Percentiles rank a stretch among this genome's conserved stretches.
phyloP scores from a whole-genome alignment of 2,888 invertebrate genomes.

The Cinara cedri region DNA sequence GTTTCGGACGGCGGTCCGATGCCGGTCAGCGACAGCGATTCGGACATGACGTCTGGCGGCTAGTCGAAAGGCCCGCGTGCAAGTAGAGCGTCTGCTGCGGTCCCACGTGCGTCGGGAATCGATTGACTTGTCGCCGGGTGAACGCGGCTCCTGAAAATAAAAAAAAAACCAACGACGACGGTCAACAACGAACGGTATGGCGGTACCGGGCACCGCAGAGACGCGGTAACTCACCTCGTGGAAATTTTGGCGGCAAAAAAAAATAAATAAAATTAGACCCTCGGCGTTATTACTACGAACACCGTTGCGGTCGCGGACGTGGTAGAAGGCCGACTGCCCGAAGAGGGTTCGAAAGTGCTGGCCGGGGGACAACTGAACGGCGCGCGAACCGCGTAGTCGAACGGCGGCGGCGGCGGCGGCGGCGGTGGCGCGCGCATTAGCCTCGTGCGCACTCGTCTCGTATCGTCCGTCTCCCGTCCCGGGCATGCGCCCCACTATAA shows the following conservation, averaged over 20 bases:
- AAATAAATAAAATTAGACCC: too few relatives aligned
- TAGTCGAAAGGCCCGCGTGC: not conserved
- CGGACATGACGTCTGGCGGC: conserved; percentile 2
- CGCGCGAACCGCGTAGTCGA: conserved; percentile 6
- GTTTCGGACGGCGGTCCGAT: conserved; percentile 45
- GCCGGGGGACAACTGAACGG: conserved; percentile 1
- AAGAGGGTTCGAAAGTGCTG: not conserved
- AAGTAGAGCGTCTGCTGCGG: not conserved
- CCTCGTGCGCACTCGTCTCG: conserved; percentile 6
- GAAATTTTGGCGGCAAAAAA: conserved; percentile 1
- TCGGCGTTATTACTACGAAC: not conserved
- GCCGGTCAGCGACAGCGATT: conserved; percentile 45
- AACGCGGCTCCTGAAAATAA: not conserved
- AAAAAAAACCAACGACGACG: not conserved
- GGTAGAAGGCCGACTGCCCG: not conserved
- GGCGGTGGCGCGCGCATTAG: not conserved
- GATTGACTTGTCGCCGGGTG: conserved; percentile 7
- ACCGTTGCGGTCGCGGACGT: not conserved
- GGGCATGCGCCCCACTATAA: conserved; percentile 19
- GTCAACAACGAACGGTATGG: not conserved
- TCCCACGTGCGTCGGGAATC: conserved; percentile 14
- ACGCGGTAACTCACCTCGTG: not conserved
- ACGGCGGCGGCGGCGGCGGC: not conserved
- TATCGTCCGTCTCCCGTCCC: not conserved
- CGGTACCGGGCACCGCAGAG: too few relatives aligned